A percentile compares a stretch with the other conserved stretches of the same genome.
phyloP scores from a whole-genome alignment of 2,888 invertebrate species.

The Acronicta leporina region DNA sequence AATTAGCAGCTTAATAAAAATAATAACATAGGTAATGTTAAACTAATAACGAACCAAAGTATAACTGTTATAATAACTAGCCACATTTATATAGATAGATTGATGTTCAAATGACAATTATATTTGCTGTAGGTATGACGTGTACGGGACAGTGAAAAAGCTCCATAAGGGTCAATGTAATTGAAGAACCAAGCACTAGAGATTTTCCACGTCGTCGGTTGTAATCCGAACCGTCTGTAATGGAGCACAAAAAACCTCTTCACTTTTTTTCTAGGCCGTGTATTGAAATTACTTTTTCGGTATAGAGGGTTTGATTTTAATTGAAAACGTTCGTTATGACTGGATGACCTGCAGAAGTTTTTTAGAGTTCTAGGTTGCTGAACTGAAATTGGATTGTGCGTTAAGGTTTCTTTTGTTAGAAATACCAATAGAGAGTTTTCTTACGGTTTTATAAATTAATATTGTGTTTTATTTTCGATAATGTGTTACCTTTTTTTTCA shows the following conservation, averaged over 20 bases:
- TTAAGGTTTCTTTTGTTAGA: neutral
- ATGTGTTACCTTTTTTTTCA: no score
- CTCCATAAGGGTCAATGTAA: neutral
- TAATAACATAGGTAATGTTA: no score
- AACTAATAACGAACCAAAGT: no score
- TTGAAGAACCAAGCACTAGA: conserved; percentile 52
- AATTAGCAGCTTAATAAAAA: no score
- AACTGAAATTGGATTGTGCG: neutral
- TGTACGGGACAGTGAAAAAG: neutral
- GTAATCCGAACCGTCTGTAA: conserved; percentile 68
- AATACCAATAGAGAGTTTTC: no score
- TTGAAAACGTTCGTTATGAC: conserved; percentile 42
- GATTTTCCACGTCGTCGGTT: conserved; percentile 71
- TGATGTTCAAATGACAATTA: no score
- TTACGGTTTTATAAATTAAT: no score
- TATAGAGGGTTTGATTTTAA: conserved; percentile 41
- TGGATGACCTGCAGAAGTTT: conserved; percentile 28
- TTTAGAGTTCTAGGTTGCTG: conserved; percentile 4
- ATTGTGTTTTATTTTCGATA: no score
- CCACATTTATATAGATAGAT: no score
- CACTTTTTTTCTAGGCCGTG: conserved; percentile 50
- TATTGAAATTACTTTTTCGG: conserved; percentile 48
- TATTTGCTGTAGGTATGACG: no score
- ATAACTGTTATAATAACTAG: no score
- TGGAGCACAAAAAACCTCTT: conserved; percentile 67